phyloP scores from a whole-genome alignment of 1,140 invertebrate species.

The Aporrectodea caliginosa region DNA sequence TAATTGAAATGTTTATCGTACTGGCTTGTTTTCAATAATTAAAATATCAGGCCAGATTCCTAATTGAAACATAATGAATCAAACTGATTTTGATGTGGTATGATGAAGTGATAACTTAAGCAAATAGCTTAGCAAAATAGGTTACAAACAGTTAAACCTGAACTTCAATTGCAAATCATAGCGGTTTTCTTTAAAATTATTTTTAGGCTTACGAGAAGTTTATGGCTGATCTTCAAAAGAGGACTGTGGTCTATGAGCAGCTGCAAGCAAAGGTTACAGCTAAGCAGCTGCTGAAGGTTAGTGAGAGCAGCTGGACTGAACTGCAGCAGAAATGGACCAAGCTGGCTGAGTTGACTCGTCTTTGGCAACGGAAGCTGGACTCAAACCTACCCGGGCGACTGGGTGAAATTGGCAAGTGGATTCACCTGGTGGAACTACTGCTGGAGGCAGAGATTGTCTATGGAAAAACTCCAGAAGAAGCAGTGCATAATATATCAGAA shows the following conservation, averaged over 20 bases:
- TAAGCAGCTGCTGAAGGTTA: not conserved
- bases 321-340: not conserved
- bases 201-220: not conserved
- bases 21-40: no score
- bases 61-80: no score
- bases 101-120: no score
- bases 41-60: no score
- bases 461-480: not conserved
- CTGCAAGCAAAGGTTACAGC: not conserved
- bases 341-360: not conserved
- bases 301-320: not conserved
- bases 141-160: no score
- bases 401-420: not conserved
- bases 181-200: no score
- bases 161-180: no score
- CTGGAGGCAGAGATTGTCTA: not conserved
- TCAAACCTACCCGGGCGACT: not conserved
- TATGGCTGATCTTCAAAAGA: not conserved
- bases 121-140: no score
- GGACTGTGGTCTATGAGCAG: not conserved
- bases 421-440: not conserved
- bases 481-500: not conserved
- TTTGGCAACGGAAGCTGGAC: not conserved
- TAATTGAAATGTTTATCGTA: no score
- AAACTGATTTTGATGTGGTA: no score